phyloP scores from a whole-genome alignment of 2,888 invertebrate species.

The Troides aeacus region DNA sequence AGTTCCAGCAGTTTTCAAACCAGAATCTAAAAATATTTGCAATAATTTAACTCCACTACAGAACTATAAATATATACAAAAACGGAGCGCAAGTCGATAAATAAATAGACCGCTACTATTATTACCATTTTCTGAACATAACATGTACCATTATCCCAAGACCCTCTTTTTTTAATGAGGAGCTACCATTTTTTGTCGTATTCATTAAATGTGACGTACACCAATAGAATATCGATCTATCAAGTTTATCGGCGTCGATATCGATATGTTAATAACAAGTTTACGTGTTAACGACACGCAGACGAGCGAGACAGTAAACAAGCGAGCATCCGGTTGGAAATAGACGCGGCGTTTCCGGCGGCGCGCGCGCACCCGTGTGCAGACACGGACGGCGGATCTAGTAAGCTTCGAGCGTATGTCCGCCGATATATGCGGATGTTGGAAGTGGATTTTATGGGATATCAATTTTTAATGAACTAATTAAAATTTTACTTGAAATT shows the following conservation, averaged over 20 bases:
- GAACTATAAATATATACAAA: neutral
- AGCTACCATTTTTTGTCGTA: neutral
- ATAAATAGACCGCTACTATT: neutral
- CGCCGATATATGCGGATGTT: neutral
- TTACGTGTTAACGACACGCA: slow-evolving; percentile 69
- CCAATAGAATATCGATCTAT: slow-evolving; percentile 25
- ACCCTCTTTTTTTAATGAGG: neutral
- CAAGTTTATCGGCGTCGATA: slow-evolving; percentile 36
- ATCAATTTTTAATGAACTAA: neutral
- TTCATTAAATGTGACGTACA: slow-evolving; percentile 10
- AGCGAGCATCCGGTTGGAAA: slow-evolving; percentile 73
- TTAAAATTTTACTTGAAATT: neutral
- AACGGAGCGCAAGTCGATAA: neutral
- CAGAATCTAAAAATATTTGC: too few species aligned
- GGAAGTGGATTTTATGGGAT: neutral
- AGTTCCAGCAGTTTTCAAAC: too few species aligned
- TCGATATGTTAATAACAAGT: slow-evolving; percentile 62
- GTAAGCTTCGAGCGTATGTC: neutral
- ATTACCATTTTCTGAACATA: neutral
- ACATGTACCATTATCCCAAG: neutral
- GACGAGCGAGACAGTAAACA: slow-evolving; percentile 69
- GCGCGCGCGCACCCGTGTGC: slow-evolving; percentile 37
- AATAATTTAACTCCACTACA: too few species aligned
- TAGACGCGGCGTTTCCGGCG: slow-evolving; percentile 72
- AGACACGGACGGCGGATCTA: slow-evolving; percentile 32